A percentile compares a stretch with the other conserved stretches of the same genome.
Evolutionary conservation across 2,113 vertebrate species (phyloP).

Genomic region (Neodon shergylaensis): DNA sequence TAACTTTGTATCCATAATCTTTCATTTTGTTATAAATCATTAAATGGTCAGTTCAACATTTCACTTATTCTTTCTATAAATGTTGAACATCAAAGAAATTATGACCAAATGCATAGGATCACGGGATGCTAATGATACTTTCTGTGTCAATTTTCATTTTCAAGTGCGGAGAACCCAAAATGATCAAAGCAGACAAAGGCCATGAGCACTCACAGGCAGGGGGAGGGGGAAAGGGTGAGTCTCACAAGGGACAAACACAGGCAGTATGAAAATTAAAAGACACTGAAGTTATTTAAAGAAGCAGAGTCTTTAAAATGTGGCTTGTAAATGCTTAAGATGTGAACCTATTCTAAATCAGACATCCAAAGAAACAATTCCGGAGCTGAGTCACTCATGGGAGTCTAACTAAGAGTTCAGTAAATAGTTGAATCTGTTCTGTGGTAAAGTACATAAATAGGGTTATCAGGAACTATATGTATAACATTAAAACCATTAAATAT

Average conservation of each 20-base stretch:
- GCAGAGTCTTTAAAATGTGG: neutral
- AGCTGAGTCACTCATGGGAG: neutral
- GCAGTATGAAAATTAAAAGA: neutral
- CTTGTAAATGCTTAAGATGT: neutral
- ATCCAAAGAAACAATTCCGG: neutral
- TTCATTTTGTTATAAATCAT: neutral
- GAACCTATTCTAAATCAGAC: neutral
- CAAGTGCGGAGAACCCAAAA: neutral
- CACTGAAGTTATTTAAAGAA: neutral
- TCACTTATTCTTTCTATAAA: neutral
- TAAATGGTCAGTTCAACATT: neutral
- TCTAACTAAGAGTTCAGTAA: neutral
- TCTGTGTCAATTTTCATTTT: neutral
- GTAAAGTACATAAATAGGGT: neutral
- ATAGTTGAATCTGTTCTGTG: neutral
- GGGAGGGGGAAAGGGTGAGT: neutral
- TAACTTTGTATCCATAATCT: neutral
- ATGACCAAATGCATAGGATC: neutral
- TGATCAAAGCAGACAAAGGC: constrained; percentile 1
- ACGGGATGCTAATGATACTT: neutral
- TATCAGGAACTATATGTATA: neutral
- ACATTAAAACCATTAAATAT: neutral
- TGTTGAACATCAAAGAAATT: neutral
- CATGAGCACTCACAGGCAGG: neutral
- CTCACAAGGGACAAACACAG: constrained; percentile 2